Evolutionary conservation across 1,140 invertebrate genomes (phyloP).

Genomic region (Teleogryllus occipitalis): DNA sequence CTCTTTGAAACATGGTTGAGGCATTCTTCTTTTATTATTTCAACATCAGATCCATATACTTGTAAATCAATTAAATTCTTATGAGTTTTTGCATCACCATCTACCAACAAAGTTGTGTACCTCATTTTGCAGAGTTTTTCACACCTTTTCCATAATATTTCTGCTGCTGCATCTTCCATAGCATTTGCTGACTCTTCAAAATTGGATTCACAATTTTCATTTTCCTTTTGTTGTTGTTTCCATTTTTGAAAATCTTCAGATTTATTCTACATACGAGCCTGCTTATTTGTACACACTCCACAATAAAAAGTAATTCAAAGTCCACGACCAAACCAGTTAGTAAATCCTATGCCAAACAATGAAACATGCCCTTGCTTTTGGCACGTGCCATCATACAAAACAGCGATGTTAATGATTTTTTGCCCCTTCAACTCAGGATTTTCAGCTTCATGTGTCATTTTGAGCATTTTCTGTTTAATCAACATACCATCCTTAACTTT

Average conservation of each 20-base stretch:
- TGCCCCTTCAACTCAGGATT: not conserved
- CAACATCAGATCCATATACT: conserved; percentile 24
- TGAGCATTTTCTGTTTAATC: not conserved
- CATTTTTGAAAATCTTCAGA: conserved; percentile 22
- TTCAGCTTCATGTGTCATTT: not conserved
- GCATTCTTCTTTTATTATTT: conserved; percentile 28
- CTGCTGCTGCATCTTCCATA: conserved; percentile 23
- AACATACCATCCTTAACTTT: not conserved
- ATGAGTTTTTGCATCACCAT: conserved; percentile 29
- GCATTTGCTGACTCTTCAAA: conserved; percentile 25
- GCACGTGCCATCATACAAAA: not conserved
- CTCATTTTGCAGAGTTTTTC: conserved; percentile 21
- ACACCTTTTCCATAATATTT: conserved; percentile 28
- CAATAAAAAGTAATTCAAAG: not conserved
- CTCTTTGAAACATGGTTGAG: conserved; percentile 30
- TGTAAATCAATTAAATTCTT: conserved; percentile 24
- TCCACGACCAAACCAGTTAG: not conserved
- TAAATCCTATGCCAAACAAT: not conserved
- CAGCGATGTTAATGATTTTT: not conserved
- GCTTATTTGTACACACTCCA: too few species aligned
- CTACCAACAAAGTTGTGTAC: conserved; percentile 27
- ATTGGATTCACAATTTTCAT: conserved; percentile 20
- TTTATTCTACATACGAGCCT: conserved; percentile 7
- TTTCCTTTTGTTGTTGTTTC: conserved; percentile 20
- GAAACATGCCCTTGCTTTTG: not conserved